These are phyloP conservation scores for Otolemur garnettii DNA, from an alignment of 2,113 vertebrate species.

Conservation along the genomic window DNA sequence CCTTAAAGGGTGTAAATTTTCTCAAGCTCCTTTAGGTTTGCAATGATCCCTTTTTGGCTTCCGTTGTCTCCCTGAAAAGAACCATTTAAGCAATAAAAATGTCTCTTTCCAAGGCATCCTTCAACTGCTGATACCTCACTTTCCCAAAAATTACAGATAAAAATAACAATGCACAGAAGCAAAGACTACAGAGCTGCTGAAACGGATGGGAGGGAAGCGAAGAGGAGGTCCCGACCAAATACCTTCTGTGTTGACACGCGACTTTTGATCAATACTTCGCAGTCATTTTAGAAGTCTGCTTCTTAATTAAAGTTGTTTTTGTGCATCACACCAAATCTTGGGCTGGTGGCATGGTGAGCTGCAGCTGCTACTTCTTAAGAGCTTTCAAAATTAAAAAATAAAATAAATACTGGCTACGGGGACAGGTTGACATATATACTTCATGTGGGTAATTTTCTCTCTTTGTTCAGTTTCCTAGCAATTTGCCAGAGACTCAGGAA, in stretches of 20 bases:
- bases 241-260: not conserved
- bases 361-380: constrained; percentile 3
- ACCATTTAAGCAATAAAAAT: constrained; percentile 81
- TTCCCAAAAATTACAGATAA: constrained; percentile 71
- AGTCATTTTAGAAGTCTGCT: constrained; percentile 14
- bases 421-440: constrained; percentile 26
- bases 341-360: not conserved
- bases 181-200: not conserved
- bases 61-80: constrained; percentile 76
- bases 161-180: constrained; percentile 69
- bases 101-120: constrained; percentile 69
- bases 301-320: constrained; percentile 44
- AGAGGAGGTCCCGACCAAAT: not conserved
- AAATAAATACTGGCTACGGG: constrained; percentile 4
- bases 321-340: not conserved
- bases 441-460: constrained; percentile 57
- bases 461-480: constrained; percentile 57
- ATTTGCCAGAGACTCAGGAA: not conserved
- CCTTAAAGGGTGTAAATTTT: constrained; percentile 73
- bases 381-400: constrained; percentile 56
- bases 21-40: constrained; percentile 68
- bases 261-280: not conserved
- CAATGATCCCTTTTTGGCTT: constrained; percentile 74
- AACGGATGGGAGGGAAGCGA: not conserved
- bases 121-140: constrained; percentile 70